Conservation (phyloP, 2,888 invertebrate species). For the Entomobrya multifasciata region DNA sequence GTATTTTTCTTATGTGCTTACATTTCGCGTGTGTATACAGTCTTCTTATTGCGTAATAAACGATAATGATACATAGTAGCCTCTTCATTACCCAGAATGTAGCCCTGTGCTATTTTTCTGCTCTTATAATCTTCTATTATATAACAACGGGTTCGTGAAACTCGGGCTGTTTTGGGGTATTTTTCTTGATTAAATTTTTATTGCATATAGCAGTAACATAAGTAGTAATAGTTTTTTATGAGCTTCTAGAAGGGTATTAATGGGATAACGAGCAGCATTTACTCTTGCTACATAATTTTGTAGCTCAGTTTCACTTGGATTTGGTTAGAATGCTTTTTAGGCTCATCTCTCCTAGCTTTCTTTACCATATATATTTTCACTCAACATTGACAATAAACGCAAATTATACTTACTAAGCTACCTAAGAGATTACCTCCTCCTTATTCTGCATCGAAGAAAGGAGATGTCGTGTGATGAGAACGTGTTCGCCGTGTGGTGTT, state of each 20-base stretch:
- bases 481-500: background rate
- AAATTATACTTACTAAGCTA: background rate
- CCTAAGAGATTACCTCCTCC: background rate
- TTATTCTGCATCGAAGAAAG: background rate
- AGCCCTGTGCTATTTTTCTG: constrained; percentile 7
- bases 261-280: constrained; percentile 44
- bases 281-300: background rate
- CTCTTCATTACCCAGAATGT: background rate
- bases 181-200: no score
- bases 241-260: no score
- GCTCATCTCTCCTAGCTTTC: constrained; percentile 9
- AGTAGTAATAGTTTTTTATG: constrained; percentile 35
- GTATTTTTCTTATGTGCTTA: background rate
- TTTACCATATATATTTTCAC: background rate
- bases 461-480: background rate
- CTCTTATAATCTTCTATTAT: background rate
- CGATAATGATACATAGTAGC: background rate
- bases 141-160: background rate
- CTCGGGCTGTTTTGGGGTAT: background rate
- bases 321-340: constrained; percentile 1
- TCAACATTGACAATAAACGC: background rate
- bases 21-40: no score
- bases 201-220: background rate
- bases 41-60: constrained; percentile 27
- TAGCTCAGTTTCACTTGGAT: constrained; percentile 2